These are phyloP conservation scores for Elephas maximus DNA, from an alignment of 2,113 vertebrate species.

Conservation along the genomic window DNA sequence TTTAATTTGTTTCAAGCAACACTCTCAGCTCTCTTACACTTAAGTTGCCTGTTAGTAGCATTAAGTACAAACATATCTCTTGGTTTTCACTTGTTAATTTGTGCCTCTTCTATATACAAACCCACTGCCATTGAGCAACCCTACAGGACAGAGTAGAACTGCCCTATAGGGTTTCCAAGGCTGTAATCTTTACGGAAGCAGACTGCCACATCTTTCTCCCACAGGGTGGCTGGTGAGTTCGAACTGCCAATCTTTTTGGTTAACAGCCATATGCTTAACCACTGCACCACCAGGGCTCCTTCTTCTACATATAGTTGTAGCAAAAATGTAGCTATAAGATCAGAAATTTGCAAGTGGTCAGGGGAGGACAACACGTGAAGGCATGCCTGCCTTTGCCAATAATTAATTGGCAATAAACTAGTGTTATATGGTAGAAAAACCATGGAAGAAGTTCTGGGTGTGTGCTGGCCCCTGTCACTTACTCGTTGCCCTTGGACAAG, in stretches of 20 bases:
- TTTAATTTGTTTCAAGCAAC: conserved; percentile 76
- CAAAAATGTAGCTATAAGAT: conserved; percentile 44
- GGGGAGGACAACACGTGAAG: background rate
- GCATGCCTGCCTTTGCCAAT: background rate
- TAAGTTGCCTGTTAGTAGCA: conserved; percentile 73
- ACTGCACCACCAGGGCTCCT: too few species aligned
- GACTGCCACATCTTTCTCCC: too few species aligned
- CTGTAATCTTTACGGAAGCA: too few species aligned
- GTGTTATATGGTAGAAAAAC: background rate
- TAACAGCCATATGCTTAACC: too few species aligned
- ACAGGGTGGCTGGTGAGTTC: too few species aligned
- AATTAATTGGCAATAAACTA: conserved; percentile 17
- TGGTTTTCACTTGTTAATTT: conserved; percentile 73
- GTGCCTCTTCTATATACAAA: conserved; percentile 1
- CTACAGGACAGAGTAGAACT: too few species aligned
- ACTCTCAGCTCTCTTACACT: conserved; percentile 71
- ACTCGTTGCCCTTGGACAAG: background rate
- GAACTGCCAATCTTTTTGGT: too few species aligned
- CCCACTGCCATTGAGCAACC: too few species aligned
- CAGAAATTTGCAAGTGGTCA: conserved; percentile 64
- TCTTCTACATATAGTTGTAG: conserved; percentile 47
- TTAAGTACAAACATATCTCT: conserved; percentile 73
- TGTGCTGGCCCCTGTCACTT: background rate
- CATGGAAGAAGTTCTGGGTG: background rate
- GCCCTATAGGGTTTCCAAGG: too few species aligned